A percentile compares a stretch with the other conserved stretches of the same genome.
phyloP scores from a whole-genome alignment of 2,113 vertebrate species.

The Pelmatolapia mariae region DNA sequence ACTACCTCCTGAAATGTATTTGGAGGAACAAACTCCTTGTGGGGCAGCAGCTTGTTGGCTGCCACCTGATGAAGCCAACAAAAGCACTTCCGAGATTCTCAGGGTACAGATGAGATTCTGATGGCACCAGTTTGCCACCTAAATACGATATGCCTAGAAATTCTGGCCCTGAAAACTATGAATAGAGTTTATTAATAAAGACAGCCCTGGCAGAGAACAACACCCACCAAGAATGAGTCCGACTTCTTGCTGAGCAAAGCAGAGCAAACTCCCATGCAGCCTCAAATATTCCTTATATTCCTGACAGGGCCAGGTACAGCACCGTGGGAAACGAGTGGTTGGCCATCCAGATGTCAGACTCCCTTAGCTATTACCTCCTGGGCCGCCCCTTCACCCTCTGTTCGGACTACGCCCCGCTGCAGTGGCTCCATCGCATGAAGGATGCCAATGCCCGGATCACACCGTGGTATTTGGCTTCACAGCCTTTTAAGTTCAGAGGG shows the following conservation, averaged over 20 bases:
- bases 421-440: background rate
- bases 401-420: background rate
- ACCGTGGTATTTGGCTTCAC: background rate
- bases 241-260: background rate
- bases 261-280: background rate
- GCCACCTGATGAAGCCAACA: background rate
- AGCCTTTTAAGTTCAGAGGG: background rate
- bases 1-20: background rate
- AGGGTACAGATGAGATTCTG: background rate
- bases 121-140: background rate
- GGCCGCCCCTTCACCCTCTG: background rate
- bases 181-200: background rate
- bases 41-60: fast-evolving
- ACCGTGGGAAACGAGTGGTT: background rate
- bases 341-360: background rate
- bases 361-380: background rate
- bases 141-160: background rate
- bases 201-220: background rate
- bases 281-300: background rate
- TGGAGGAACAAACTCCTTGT: background rate
- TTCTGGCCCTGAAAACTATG: background rate
- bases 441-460: background rate
- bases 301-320: background rate
- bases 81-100: background rate
- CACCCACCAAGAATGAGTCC: background rate